Evolutionary conservation across 2,113 vertebrate species (phyloP), one percentile per base, ranked within the genome.

Genomic region (Engraulis encrasicolus): DNA sequence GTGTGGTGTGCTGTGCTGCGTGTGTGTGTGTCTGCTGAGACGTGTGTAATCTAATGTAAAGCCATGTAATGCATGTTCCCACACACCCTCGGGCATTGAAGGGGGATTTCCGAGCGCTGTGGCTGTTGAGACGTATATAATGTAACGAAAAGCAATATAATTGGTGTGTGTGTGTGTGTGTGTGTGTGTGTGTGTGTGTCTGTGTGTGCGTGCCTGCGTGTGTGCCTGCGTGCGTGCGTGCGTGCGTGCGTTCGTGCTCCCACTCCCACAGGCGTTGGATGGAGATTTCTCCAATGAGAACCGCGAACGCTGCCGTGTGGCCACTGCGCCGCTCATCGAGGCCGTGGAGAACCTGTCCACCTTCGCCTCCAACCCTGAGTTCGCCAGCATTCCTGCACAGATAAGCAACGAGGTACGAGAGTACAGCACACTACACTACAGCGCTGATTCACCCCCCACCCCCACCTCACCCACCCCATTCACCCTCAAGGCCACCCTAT

Each of bases 231-330:
- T n/a, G n/a, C n/a, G n/a, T n/a, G n/a, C n/a, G n/a, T n/a, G n/a
- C n/a, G n/a, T n/a, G n/a, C n/a, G n/a, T n/a, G n/a, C n/a, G n/a
- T n/a, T n/a, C n/a, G n/a, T n/a, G n/a, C n/a, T n/a, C n/a, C n/a
- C n/a, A n/a, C 45, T 7, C n/a, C 31, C 1, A 54, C 86, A 99
- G 98, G 97, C 96, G 1, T 90, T 97, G 86, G 98, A 99, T 50
- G 98, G 97, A 23, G 98, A 99, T 92, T 99, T 99, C 92, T 99
- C 99, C 0, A 97, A 99, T 66, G 98, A 99, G 84, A 99, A 99
- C 81, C 96, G 97, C 38, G 96, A 94, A 85, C 96, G 96, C 84
- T 99, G 99, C 83, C 96, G 96, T 1, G 92, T 95, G 34, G 98
- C 99, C 27, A 99, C 98, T 0, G 91, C 94, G 0, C 99, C 99